Conservation (phyloP, 2,888 invertebrate species). For the Dolichomitus sp. region DNA sequence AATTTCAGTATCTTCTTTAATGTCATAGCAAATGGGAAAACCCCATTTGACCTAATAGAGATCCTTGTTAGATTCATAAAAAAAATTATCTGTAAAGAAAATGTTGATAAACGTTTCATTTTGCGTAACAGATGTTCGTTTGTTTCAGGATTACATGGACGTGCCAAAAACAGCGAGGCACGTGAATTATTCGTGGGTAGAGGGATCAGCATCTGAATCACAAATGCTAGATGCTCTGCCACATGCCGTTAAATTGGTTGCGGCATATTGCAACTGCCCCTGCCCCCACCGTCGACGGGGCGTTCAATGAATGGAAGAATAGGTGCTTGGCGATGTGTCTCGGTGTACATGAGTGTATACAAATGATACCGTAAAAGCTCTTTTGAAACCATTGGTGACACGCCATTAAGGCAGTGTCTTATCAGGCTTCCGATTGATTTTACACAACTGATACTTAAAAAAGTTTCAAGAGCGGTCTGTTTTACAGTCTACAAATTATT, state of each 20-base stretch:
- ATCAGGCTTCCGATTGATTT: constrained; percentile 62
- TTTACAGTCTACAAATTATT: background rate
- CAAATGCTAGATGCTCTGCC: constrained; percentile 66
- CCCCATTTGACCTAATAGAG: too few relatives aligned
- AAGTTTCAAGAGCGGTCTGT: background rate
- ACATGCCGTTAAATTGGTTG: constrained; percentile 77
- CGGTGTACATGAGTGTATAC: background rate
- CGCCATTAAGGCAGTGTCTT: constrained; percentile 30
- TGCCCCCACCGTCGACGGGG: constrained; percentile 71
- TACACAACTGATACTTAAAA: background rate
- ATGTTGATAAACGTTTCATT: background rate
- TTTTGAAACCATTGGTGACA: constrained; percentile 37
- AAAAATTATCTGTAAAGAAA: background rate
- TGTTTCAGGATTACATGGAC: constrained; percentile 73
- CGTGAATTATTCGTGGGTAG: constrained; percentile 80
- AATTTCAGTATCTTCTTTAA: too few relatives aligned
- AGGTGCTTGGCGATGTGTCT: background rate
- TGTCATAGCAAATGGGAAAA: too few relatives aligned
- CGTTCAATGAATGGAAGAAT: constrained; percentile 29
- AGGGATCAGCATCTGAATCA: constrained; percentile 68
- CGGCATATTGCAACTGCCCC: constrained; percentile 78
- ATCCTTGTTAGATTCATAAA: background rate
- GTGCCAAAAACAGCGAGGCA: constrained; percentile 78
- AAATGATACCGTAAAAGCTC: constrained; percentile 55
- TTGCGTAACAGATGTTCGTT: constrained; percentile 8